Conservation (phyloP, 1,140 invertebrate genomes). For the Saxidomus purpurata region DNA sequence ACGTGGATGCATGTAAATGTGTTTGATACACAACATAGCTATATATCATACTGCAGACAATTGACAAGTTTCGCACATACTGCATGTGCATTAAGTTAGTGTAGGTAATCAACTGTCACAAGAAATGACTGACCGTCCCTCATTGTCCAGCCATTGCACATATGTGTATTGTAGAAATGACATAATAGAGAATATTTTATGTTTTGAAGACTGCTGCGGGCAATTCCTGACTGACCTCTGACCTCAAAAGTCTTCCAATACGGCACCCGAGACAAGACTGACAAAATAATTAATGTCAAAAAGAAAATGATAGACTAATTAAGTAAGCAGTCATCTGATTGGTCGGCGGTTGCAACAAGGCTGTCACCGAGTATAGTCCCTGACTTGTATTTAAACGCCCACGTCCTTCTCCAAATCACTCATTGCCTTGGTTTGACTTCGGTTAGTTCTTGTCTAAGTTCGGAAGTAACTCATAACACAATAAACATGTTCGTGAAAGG, state of each 20-base stretch:
- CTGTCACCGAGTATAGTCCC: background rate
- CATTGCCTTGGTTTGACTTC: conserved; percentile 10
- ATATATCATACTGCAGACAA: background rate
- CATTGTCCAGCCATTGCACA: background rate
- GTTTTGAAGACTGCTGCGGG: background rate
- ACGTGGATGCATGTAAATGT: background rate
- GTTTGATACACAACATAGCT: background rate
- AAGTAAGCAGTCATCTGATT: background rate
- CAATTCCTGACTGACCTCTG: background rate
- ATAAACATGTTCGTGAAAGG: conserved; percentile 16
- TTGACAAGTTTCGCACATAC: conserved; percentile 4
- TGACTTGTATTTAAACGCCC: background rate
- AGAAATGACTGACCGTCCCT: background rate
- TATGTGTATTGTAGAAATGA: background rate
- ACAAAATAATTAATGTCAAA: conserved; percentile 8
- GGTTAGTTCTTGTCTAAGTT: background rate
- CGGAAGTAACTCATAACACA: background rate
- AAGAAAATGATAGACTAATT: background rate
- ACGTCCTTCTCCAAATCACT: background rate
- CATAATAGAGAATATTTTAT: background rate
- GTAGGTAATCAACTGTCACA: background rate
- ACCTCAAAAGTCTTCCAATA: background rate
- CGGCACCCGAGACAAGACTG: background rate
- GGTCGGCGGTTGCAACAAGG: background rate
- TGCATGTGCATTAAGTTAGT: background rate